Evolutionary conservation across 2,888 invertebrate genomes (phyloP), one percentile per base, ranked within the genome.

Genomic region (Cantharis nigra): DNA sequence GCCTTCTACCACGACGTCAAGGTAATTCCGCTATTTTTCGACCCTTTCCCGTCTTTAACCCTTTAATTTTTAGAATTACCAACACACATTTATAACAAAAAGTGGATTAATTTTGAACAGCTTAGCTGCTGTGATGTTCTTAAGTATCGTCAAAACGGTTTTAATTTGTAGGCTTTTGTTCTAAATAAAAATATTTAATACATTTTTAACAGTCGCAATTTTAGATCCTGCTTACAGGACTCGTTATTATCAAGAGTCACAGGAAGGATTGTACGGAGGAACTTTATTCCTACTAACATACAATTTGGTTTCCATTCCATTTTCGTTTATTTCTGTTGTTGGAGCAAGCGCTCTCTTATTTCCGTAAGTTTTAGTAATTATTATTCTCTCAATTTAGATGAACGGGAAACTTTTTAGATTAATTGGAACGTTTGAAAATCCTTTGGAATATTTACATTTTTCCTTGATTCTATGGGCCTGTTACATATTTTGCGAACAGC

Each of bases 211-310:
- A 11, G 0, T n/a, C 14, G n/a, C 13, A 30, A 75, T 89, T 89
- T 16, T 85, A 96, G 96, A 93, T 90, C 94, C 96, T 3, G 92
- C 92, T 33, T 95, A 95, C 89, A 91, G 97, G n/a, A 96, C 95
- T n/a, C 91, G 96, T 63, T 97, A 97, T 88, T 97, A 96, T 82
- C 97, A 97, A 86, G 98, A 98, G 85, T 93, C 95, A 0, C 93
- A 97, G 72, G 97, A 97, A 87, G 97, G 97, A 0, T 89, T 96
- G 0, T 98, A 98, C 87, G 94, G 95, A 3, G 97, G 97, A 0
- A 94, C 96, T 0, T 92, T 96, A 80, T 92, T 97, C 83, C 89
- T 97, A 0, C 89, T 96, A 0, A 94, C 96, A 0, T 96, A 96
- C 88, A 94, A 95, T 80, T 88, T 96, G 3, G 92, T 95, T 13